phyloP scores from a whole-genome alignment of 2,113 vertebrate genomes.

The Gila orcuttii region DNA sequence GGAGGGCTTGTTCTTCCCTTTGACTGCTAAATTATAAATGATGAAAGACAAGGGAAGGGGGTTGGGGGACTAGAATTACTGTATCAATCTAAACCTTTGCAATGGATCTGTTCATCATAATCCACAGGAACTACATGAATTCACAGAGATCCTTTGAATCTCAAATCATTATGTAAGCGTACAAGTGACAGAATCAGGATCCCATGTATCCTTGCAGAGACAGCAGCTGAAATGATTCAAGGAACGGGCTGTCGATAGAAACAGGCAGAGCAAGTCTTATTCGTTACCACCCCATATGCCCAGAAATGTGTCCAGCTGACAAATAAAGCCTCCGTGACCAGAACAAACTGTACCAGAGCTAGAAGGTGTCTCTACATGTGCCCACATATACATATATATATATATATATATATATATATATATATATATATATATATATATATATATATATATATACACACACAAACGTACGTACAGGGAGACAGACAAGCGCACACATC shows the following conservation, averaged over 20 bases:
- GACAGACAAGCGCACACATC: slow-evolving; percentile 37
- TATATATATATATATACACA: neutral
- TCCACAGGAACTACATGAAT: slow-evolving; percentile 37
- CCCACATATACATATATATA: neutral
- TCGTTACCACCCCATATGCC: slow-evolving; percentile 22
- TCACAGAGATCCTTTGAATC: slow-evolving; percentile 21
- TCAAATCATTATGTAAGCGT: neutral
- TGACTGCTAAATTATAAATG: slow-evolving; percentile 71
- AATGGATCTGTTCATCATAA: slow-evolving; percentile 53
- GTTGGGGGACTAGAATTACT: slow-evolving; percentile 54
- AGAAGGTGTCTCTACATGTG: neutral
- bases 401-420: too few relatives aligned
- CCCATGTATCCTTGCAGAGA: slow-evolving; percentile 12
- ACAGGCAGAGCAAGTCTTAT: slow-evolving; percentile 3
- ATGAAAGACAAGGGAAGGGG: slow-evolving; percentile 41
- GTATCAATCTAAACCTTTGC: slow-evolving; percentile 61
- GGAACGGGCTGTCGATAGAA: slow-evolving; percentile 5
- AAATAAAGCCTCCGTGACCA: neutral
- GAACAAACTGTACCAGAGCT: slow-evolving; percentile 6
- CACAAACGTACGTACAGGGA: neutral
- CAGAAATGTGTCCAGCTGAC: slow-evolving; percentile 23
- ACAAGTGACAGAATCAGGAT: slow-evolving; percentile 14
- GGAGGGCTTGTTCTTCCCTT: slow-evolving; percentile 57
- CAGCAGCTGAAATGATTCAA: slow-evolving; percentile 23
- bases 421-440: too few relatives aligned